These are phyloP conservation scores for Lasioglossum morio DNA, from an alignment of 2,888 invertebrate genomes.

Conservation along the genomic window DNA sequence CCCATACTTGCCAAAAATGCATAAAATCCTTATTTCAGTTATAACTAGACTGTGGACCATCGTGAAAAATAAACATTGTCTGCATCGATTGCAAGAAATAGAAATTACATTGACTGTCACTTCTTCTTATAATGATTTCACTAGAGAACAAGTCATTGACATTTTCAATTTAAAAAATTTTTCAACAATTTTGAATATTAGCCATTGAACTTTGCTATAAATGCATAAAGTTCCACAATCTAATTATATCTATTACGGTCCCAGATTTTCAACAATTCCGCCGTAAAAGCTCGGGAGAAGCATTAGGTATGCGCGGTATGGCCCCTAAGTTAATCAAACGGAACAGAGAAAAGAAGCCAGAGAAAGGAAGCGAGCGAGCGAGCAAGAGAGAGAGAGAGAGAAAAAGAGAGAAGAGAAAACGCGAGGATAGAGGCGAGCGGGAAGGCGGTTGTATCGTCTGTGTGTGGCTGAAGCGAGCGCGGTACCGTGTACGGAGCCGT, in stretches of 20 bases:
- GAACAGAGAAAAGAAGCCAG: constrained; percentile 36
- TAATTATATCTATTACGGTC: neutral
- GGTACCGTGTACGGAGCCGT: constrained; percentile 65
- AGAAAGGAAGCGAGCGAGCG: constrained; percentile 50
- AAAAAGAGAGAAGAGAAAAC: constrained; percentile 32
- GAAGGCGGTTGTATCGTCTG: constrained; percentile 17
- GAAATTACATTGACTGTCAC: too few relatives aligned
- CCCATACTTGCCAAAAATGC: too few relatives aligned
- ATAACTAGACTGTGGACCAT: too few relatives aligned
- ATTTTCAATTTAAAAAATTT: too few relatives aligned
- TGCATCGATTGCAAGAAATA: too few relatives aligned
- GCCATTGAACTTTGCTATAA: too few relatives aligned
- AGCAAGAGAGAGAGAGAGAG: neutral
- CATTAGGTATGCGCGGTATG: constrained; percentile 20
- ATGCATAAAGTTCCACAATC: too few relatives aligned
- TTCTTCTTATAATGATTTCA: too few relatives aligned
- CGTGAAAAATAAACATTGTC: too few relatives aligned
- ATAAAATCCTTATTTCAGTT: too few relatives aligned
- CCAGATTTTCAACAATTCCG: neutral
- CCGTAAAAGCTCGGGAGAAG: constrained; percentile 30
- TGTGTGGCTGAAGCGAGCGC: constrained; percentile 54
- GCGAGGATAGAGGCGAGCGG: constrained; percentile 27
- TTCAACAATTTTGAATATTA: too few relatives aligned
- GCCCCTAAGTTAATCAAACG: constrained; percentile 39
- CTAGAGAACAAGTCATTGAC: too few relatives aligned